phyloP scores from a whole-genome alignment of 2,113 vertebrate species.

The Sturnira hondurensis region DNA sequence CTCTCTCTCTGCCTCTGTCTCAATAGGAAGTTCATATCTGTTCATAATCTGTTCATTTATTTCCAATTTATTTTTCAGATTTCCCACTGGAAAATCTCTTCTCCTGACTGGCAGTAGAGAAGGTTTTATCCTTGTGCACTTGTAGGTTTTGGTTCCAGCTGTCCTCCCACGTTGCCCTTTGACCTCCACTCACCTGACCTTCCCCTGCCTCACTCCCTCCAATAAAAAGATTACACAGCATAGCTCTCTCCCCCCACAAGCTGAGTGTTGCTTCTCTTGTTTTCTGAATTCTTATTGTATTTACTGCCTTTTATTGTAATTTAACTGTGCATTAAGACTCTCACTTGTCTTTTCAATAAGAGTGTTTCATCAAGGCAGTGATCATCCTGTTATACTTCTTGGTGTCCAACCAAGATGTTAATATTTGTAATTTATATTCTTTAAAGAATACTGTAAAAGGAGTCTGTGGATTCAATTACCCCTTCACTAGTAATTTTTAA shows the following conservation, averaged over 20 bases:
- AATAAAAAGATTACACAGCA: background rate
- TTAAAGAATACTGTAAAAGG: slow-evolving; percentile 30
- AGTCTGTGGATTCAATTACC: background rate
- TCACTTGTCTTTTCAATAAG: background rate
- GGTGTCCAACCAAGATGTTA: slow-evolving; percentile 34
- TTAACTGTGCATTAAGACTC: background rate
- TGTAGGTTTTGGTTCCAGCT: background rate
- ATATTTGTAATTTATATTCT: slow-evolving; percentile 36
- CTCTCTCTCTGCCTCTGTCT: background rate
- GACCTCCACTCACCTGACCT: background rate
- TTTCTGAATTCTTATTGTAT: background rate
- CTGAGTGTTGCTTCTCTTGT: background rate
- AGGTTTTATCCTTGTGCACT: background rate
- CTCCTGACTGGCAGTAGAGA: background rate
- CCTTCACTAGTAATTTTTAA: slow-evolving; percentile 48
- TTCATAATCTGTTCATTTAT: background rate
- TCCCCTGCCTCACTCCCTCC: accelerated
- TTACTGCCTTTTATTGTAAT: background rate
- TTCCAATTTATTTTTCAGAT: background rate
- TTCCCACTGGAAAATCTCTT: background rate
- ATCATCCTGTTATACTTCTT: background rate
- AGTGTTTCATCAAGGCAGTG: slow-evolving; percentile 11
- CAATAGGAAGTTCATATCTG: background rate
- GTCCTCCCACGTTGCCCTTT: background rate
- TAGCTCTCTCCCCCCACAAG: background rate